These are phyloP conservation scores for Carassius gibelio DNA, from an alignment of 2,113 vertebrate genomes.

Conservation along the genomic window DNA sequence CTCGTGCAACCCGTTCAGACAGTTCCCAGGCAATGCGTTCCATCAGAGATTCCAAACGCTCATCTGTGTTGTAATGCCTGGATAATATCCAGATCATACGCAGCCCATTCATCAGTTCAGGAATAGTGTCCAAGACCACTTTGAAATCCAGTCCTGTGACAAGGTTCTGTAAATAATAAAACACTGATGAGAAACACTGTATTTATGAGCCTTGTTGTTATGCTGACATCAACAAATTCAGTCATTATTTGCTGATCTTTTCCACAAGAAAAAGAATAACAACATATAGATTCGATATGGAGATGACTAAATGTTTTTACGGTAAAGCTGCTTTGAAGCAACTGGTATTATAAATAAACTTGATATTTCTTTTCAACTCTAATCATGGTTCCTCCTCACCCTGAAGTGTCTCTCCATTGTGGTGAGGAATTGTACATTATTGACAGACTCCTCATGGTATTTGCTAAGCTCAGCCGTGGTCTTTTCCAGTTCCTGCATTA, in stretches of 20 bases:
- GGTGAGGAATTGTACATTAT: slow-evolving; percentile 84
- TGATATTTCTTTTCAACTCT: neutral
- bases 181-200: neutral
- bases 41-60: slow-evolving; percentile 87
- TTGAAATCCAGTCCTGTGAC: slow-evolving; percentile 73
- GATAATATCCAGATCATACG: slow-evolving; percentile 90
- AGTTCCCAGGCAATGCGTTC: slow-evolving; percentile 91
- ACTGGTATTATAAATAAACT: neutral
- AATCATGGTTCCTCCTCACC: slow-evolving; percentile 67
- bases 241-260: neutral
- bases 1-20: slow-evolving; percentile 74
- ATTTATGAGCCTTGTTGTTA: neutral
- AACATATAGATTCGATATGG: neutral
- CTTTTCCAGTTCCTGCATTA: slow-evolving; percentile 74
- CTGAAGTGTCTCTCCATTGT: slow-evolving; percentile 85
- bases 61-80: slow-evolving; percentile 84
- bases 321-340: neutral
- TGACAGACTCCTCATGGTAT: slow-evolving; percentile 78
- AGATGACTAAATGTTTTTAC: neutral
- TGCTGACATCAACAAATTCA: neutral
- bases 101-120: slow-evolving; percentile 84
- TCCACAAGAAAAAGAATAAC: neutral
- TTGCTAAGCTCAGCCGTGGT: slow-evolving; percentile 79
- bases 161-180: slow-evolving; percentile 69
- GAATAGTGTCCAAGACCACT: slow-evolving; percentile 80